Percentiles rank a stretch among this genome's conserved stretches.
Conservation (phyloP, 2,888 invertebrate genomes). For the Eristalis arbustorum region DNA sequence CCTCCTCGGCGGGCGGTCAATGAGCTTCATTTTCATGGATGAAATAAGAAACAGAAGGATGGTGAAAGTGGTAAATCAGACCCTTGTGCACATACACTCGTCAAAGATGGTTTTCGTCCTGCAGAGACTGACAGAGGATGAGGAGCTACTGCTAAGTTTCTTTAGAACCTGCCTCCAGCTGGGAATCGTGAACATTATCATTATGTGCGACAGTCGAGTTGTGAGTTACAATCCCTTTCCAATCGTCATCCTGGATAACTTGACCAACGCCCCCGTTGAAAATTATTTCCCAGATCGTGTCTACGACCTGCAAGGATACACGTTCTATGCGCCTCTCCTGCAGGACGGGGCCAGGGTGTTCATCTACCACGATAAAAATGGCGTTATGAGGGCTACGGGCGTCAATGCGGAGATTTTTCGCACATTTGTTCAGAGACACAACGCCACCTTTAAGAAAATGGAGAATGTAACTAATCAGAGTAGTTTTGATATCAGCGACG, state of each 20-base stretch:
- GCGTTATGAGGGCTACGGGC: conserved; percentile 12
- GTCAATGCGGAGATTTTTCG: conserved; percentile 43
- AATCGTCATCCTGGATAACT: conserved; percentile 26
- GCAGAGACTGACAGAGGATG: neutral
- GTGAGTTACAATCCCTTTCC: conserved; percentile 50
- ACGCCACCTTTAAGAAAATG: conserved; percentile 33
- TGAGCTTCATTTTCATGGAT: conserved; percentile 46
- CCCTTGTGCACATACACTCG: conserved; percentile 35
- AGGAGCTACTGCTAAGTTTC: neutral
- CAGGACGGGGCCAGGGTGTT: conserved; percentile 53
- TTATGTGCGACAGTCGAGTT: conserved; percentile 12
- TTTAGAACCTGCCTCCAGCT: conserved; percentile 31
- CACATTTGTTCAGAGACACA: conserved; percentile 47
- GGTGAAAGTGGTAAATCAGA: conserved; percentile 33
- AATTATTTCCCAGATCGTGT: conserved; percentile 41
- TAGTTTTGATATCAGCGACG: conserved; percentile 29
- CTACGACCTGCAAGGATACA: conserved; percentile 46
- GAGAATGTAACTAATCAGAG: neutral
- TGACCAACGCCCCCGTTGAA: conserved; percentile 10
- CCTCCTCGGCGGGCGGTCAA: conserved; percentile 33
- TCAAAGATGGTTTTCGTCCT: conserved; percentile 37
- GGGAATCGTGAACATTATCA: conserved; percentile 45
- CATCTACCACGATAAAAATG: conserved; percentile 18
- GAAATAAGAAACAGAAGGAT: conserved; percentile 19
- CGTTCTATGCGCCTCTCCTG: conserved; percentile 31